Evolutionary conservation across 2,113 vertebrate species (phyloP), one percentile per base, ranked within the genome.

Genomic region (Thomomys bottae): DNA sequence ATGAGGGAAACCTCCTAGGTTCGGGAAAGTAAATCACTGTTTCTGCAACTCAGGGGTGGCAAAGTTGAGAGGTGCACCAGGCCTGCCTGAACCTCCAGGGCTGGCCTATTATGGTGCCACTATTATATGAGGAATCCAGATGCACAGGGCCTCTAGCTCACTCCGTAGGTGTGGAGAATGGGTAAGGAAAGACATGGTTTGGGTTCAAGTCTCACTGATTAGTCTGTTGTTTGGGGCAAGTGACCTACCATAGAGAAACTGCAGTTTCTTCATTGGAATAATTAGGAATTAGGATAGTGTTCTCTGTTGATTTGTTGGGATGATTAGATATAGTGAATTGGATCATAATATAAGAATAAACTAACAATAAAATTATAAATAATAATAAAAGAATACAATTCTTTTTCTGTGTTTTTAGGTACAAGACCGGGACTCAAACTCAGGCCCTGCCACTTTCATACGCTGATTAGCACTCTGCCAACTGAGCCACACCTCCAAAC

Each of bases 291-390:
- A 75, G 66, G 87, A 40, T 11, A 78, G 61, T 8, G 49, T 61
- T 49, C 28, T 83, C 12, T 34, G 42, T 17, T 80, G 77, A 80
- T 67, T 70, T 72, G 28, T 91, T 82, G n/a, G 64, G 23, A 89
- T 8, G 68, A 87, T 84, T 89, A 89, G 67, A 87, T 76, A 42
- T 87, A 84, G 87, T 78, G 63, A 73, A 92, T 20, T 59, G 30
- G 92, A 59, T 14, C 64, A 32, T 72, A 61, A 9, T 54, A n/a
- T n/a, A n/a, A n/a, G n/a, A n/a, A n/a, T n/a, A n/a, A n/a, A n/a
- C n/a, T n/a, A n/a, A n/a, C n/a, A n/a, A n/a, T n/a, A n/a, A n/a
- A n/a, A n/a, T n/a, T n/a, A n/a, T n/a, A n/a, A n/a, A n/a, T n/a
- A n/a, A n/a, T n/a, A n/a, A n/a, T n/a, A n/a, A n/a, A n/a, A n/a